Conservation (phyloP, 2,888 invertebrate genomes). For the Drosophila testacea region DNA sequence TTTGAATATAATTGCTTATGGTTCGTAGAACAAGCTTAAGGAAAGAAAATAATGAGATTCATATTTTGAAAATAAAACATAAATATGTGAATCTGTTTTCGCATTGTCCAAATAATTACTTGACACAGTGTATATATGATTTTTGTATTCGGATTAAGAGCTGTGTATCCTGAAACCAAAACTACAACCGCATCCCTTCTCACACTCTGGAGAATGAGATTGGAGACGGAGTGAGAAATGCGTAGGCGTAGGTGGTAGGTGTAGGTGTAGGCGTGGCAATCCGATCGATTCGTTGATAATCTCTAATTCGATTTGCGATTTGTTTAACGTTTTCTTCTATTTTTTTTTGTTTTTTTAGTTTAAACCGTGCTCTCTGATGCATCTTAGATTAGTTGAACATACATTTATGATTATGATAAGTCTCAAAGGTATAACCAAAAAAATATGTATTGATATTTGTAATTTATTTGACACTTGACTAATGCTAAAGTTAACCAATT, state of each 20-base stretch:
- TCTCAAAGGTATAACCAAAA: constrained; percentile 76
- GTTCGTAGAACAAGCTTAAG: no score
- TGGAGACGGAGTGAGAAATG: constrained; percentile 3
- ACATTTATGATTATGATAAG: constrained; percentile 41
- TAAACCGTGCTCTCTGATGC: constrained; percentile 33
- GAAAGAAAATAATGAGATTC: no score
- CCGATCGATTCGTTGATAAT: background rate
- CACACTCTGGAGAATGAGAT: no score
- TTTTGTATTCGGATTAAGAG: constrained; percentile 4
- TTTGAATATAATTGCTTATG: no score
- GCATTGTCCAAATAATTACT: no score
- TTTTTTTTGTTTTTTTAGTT: constrained; percentile 10
- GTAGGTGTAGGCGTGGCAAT: background rate
- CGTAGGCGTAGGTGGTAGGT: no score
- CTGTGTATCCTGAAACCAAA: background rate
- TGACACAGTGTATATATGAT: background rate
- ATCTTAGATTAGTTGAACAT: constrained; percentile 64
- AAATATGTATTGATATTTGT: constrained; percentile 76
- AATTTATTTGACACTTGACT: constrained; percentile 60
- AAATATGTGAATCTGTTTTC: no score
- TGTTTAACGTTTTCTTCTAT: background rate
- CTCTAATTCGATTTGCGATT: no score
- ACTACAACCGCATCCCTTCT: no score
- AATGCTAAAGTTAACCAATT: background rate
- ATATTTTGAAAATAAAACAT: no score